Evolutionary conservation across 2,888 invertebrate genomes (phyloP).

Genomic region (Mesochorus sp.): DNA sequence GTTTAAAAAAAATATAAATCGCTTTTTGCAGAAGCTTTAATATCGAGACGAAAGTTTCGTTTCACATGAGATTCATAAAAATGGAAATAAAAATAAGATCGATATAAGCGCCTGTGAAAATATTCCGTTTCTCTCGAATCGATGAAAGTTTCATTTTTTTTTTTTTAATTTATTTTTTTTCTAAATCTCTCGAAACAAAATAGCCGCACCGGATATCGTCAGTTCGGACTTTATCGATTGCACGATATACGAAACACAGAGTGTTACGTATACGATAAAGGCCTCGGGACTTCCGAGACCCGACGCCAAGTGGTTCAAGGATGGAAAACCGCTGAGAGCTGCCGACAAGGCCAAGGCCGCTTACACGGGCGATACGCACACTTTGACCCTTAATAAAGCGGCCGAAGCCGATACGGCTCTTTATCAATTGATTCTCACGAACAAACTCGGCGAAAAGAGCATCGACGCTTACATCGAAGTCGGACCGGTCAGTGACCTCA

Average conservation of each 20-base stretch:
- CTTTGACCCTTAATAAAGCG: constrained; percentile 88
- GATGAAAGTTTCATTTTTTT: not conserved
- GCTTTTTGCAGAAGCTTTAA: no score
- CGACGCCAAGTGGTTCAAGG: constrained; percentile 90
- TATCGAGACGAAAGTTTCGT: not conserved
- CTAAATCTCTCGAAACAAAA: not conserved
- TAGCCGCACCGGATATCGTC: constrained; percentile 88
- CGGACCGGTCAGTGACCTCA: constrained; percentile 89
- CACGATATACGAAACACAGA: constrained; percentile 91
- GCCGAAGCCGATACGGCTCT: constrained; percentile 89
- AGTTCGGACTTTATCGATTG: constrained; percentile 89
- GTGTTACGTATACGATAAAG: constrained; percentile 90
- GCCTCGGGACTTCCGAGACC: constrained; percentile 91
- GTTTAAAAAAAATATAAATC: no score
- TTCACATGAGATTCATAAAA: not conserved
- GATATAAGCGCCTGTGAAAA: constrained; percentile 6
- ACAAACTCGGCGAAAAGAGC: constrained; percentile 91
- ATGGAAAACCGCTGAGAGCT: constrained; percentile 88
- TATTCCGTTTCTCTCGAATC: not conserved
- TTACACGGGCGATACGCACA: constrained; percentile 85
- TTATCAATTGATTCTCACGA: constrained; percentile 92
- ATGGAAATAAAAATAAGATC: constrained; percentile 27
- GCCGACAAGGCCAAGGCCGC: constrained; percentile 81
- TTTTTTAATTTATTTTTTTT: constrained; percentile 6
- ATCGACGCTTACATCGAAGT: constrained; percentile 89